These are phyloP conservation scores for Diploscapter pachys DNA, from an alignment of 1,140 invertebrate genomes.

Conservation along the genomic window DNA sequence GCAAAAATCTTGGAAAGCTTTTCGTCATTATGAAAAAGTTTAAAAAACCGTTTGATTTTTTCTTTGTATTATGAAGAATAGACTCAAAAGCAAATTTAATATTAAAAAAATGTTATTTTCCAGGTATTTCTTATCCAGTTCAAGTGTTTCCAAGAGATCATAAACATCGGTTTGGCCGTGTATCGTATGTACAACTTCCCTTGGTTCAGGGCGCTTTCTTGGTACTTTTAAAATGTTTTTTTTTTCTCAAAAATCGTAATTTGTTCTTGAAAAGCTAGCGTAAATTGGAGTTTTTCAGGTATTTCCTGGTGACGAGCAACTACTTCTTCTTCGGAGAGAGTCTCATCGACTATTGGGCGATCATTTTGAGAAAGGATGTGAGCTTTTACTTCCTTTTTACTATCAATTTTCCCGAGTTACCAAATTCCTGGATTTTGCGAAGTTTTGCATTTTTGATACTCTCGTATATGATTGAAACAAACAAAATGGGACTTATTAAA, in stretches of 20 bases:
- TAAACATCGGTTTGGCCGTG: conserved; percentile 97
- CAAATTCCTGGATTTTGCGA: too few species aligned
- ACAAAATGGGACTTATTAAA: too few species aligned
- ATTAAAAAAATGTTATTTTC: conserved; percentile 37
- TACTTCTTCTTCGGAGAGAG: conserved; percentile 99
- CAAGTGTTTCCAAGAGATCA: conserved; percentile 99
- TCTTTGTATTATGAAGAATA: background rate
- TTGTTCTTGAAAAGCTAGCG: too few species aligned
- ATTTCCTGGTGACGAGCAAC: conserved; percentile 94
- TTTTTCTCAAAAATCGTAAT: background rate
- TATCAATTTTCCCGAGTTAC: too few species aligned
- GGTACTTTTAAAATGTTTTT: conserved; percentile 62
- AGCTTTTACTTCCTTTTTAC: conserved; percentile 12
- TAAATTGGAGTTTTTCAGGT: conserved; percentile 59
- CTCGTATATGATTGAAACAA: too few species aligned
- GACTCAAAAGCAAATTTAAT: background rate
- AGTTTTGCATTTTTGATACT: too few species aligned
- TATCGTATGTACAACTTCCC: conserved; percentile 94
- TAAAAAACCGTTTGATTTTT: conserved; percentile 5
- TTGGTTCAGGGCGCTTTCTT: conserved; percentile 96
- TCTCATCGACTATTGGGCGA: conserved; percentile 91
- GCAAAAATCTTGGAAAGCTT: conserved; percentile 21
- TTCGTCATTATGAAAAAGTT: conserved; percentile 9
- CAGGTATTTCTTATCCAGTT: conserved; percentile 94
- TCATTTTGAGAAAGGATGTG: conserved; percentile 66